Evolutionary conservation across 2,113 vertebrate genomes (phyloP).

Genomic region (Charina bottae): DNA sequence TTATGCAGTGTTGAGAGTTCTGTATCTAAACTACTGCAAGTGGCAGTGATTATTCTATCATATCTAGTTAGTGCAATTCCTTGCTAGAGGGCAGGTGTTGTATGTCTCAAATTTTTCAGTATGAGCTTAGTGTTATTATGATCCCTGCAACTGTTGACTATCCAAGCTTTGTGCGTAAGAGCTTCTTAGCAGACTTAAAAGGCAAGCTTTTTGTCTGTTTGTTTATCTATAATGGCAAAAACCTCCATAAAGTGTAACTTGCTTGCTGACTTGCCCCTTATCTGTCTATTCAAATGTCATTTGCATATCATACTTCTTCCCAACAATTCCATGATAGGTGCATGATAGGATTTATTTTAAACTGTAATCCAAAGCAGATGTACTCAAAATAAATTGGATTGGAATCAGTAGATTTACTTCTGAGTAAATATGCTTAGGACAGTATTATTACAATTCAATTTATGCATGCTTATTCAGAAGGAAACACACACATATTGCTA

Average conservation of each 20-base stretch:
- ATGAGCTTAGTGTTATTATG: background rate
- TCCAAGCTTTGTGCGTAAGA: background rate
- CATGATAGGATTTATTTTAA: background rate
- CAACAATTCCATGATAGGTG: background rate
- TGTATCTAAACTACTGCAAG: background rate
- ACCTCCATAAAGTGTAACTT: background rate
- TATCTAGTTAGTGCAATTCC: background rate
- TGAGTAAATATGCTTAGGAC: background rate
- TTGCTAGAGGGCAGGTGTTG: background rate
- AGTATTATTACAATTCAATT: background rate
- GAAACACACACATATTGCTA: background rate
- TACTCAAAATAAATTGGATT: background rate
- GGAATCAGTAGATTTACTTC: background rate
- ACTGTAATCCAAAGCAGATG: background rate
- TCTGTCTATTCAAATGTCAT: background rate
- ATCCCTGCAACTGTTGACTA: background rate
- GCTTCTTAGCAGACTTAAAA: background rate
- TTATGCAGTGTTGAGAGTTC: background rate
- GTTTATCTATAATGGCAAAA: background rate
- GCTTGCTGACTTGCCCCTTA: background rate
- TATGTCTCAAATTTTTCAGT: background rate
- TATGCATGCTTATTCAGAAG: background rate
- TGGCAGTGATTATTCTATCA: background rate
- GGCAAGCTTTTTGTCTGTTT: background rate
- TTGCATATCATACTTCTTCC: background rate